Evolutionary conservation across 2,113 vertebrate genomes (phyloP).

Genomic region (Entomyzon cyanotis): DNA sequence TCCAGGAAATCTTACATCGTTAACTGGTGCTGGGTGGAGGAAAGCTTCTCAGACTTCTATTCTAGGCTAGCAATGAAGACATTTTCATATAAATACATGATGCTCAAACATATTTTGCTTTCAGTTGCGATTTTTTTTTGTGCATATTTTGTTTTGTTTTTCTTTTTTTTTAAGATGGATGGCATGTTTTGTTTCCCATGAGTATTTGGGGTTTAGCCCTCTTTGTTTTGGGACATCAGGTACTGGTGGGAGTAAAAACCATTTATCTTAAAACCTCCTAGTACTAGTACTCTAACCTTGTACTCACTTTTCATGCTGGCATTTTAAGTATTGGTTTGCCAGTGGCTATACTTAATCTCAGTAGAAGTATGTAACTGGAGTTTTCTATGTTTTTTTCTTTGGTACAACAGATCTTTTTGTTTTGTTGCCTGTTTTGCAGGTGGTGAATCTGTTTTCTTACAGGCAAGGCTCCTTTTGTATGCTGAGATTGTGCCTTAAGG

Average conservation of each 20-base stretch:
- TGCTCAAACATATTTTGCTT: background rate
- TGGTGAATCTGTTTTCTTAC: background rate
- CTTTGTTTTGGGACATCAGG: background rate
- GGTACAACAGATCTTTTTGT: background rate
- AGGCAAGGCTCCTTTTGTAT: background rate
- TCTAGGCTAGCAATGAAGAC: background rate
- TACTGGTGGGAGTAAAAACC: background rate
- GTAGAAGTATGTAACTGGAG: background rate
- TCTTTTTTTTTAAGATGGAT: background rate
- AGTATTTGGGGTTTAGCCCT: rapidly evolving
- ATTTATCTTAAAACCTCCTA: background rate
- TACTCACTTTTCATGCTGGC: background rate
- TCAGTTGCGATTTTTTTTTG: background rate
- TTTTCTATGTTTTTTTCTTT: background rate
- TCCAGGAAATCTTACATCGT: background rate
- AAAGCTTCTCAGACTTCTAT: background rate
- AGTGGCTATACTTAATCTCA: background rate
- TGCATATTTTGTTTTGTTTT: no score
- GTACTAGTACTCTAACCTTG: background rate
- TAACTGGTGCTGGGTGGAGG: background rate
- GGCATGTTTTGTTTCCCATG: background rate
- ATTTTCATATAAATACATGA: background rate
- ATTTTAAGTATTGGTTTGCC: background rate
- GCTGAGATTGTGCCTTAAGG: background rate
- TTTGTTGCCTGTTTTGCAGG: background rate